Evolutionary conservation across 1,140 invertebrate genomes (phyloP).

Genomic region (Neodiprion virginianus): DNA sequence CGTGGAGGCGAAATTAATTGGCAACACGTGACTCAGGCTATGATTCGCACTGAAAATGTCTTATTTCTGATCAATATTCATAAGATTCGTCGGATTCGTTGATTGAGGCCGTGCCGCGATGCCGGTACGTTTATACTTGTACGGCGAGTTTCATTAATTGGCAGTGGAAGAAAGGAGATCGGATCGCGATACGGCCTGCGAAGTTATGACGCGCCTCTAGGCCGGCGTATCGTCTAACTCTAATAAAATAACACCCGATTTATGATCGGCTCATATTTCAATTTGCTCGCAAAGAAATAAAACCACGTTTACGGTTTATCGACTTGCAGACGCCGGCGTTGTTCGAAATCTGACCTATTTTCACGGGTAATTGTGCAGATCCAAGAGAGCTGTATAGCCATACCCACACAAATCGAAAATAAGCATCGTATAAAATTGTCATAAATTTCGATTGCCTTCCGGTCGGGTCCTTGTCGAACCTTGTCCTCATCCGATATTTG

Average conservation of each 20-base stretch:
- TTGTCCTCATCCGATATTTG: too few species aligned
- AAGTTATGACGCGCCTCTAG: not conserved
- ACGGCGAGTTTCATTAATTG: not conserved
- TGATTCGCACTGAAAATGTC: too few species aligned
- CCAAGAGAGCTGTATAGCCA: too few species aligned
- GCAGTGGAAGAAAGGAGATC: not conserved
- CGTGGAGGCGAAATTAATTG: too few species aligned
- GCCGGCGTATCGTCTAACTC: not conserved
- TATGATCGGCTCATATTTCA: constrained; percentile 46
- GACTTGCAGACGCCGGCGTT: not conserved
- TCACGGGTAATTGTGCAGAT: constrained; percentile 3
- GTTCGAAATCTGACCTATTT: not conserved
- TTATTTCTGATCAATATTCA: too few species aligned
- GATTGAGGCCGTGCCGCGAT: too few species aligned
- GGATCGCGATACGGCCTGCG: not conserved
- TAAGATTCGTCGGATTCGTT: too few species aligned
- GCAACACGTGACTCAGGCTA: too few species aligned
- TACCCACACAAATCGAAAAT: not conserved
- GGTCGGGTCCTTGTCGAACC: too few species aligned
- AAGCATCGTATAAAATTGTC: constrained; percentile 3
- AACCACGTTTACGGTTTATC: constrained; percentile 42
- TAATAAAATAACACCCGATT: constrained; percentile 32
- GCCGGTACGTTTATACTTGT: too few species aligned
- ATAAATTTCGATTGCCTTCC: not conserved
- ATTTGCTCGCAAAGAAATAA: constrained; percentile 43